Evolutionary conservation across 2,113 vertebrate species (phyloP), one percentile per base, ranked within the genome.

Genomic region (Lasiurus cinereus): DNA sequence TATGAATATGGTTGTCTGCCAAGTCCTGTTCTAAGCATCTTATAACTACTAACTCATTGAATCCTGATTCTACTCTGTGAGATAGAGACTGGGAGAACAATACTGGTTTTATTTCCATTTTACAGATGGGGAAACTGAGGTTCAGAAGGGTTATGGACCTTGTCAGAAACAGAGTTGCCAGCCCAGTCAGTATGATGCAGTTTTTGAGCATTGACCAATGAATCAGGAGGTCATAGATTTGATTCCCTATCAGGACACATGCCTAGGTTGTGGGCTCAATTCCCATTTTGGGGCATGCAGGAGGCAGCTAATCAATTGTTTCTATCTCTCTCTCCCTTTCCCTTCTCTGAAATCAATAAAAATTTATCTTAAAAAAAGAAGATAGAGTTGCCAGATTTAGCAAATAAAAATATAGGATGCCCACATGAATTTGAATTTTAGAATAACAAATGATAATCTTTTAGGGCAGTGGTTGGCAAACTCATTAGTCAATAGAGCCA

Each of bases 81-180:
- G 69, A 74, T 12, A 78, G 33, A 74, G 48, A 67, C 11, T 73
- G 12, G 74, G 24, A 92, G 31, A 77, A 80, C 11, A 43, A 59
- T 31, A n/a, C 7, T 88, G 14, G 56, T 76, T 90, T 88, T 67
- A 54, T 78, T 13, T 83, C 48, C 16, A 73, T 85, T 94, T 91
- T 95, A 10, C 33, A 96, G 59, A 74, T 43, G 14, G 93, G n/a
- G n/a, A 95, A 91, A n/a, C 22, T 27, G 66, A 91, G 52, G 50
- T 12, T n/a, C 22, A 59, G 29, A 79, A 33, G 15, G 8, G 8
- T 74, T 64, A 56, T 94, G n/a, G 24, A 0, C 5, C n/a, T 86
- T 66, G 2, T 79, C 54, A 19, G 86, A 69, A 12, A 73, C 12
- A 89, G 24, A 73, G 13, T 78, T 83, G 10, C 31, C 48, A 78